Conservation (phyloP, 2,888 invertebrate species). For the Athalia cordata region DNA sequence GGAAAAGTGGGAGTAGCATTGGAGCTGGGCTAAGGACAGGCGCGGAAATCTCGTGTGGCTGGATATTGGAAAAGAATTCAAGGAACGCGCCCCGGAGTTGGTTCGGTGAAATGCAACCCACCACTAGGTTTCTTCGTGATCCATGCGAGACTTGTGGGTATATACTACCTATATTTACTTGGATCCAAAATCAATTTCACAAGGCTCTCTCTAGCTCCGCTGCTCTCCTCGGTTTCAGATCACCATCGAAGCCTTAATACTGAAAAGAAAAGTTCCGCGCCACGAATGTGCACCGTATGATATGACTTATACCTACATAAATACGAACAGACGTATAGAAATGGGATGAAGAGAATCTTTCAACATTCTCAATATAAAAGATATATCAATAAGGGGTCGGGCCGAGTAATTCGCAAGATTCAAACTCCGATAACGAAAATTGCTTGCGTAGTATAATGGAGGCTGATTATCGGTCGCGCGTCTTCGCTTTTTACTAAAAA, state of each 20-base stretch:
- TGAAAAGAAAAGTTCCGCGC: too few species aligned
- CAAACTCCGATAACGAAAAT: too few species aligned
- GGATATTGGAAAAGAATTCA: conserved; percentile 40
- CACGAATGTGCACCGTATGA: conserved; percentile 4
- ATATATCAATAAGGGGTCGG: too few species aligned
- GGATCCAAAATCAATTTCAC: conserved; percentile 34
- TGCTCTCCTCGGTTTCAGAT: not conserved
- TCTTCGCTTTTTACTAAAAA: too few species aligned
- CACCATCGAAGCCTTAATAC: too few species aligned
- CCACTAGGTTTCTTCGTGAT: not conserved
- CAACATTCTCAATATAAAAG: not conserved
- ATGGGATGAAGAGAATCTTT: conserved; percentile 1
- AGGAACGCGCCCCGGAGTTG: not conserved
- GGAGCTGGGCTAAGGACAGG: conserved; percentile 5
- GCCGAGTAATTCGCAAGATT: too few species aligned
- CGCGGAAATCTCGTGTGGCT: conserved; percentile 23
- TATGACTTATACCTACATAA: not conserved
- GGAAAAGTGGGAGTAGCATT: not conserved
- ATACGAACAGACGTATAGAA: not conserved
- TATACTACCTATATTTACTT: not conserved
- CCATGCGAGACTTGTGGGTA: not conserved
- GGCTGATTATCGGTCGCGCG: too few species aligned
- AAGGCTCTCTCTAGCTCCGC: conserved; percentile 8
- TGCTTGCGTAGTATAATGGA: too few species aligned
- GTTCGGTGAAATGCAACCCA: conserved; percentile 20